These are phyloP conservation scores for cattle (Bos taurus) DNA, from an alignment of 2,113 vertebrate species.

Conservation along the genomic window DNA sequence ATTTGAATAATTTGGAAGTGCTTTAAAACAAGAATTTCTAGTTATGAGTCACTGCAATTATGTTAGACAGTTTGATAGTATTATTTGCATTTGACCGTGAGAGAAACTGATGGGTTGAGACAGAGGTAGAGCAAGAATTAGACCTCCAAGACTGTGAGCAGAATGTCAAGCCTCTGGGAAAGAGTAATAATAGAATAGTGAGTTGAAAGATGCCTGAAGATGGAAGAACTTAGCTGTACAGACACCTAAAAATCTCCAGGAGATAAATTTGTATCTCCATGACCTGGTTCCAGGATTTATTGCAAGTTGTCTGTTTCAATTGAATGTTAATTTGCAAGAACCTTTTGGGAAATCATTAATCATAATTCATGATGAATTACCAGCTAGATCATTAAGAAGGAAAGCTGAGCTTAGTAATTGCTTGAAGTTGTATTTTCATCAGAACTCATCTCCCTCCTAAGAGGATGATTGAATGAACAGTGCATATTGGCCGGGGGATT, in stretches of 20 bases:
- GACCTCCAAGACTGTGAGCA: not conserved
- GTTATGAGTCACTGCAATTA: not conserved
- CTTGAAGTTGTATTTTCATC: conserved; percentile 17
- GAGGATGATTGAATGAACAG: not conserved
- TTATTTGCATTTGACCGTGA: not conserved
- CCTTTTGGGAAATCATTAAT: conserved; percentile 26
- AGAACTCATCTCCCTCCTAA: not conserved
- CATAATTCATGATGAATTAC: not conserved
- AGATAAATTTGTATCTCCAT: not conserved
- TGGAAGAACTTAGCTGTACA: not conserved
- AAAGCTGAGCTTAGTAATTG: not conserved
- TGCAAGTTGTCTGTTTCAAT: conserved; percentile 15
- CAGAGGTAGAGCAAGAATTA: not conserved
- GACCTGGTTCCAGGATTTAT: not conserved
- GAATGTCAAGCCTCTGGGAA: not conserved
- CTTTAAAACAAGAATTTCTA: conserved; percentile 33
- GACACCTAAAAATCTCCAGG: not conserved
- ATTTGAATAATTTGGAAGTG: conserved; percentile 21
- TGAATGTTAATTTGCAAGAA: conserved; percentile 45
- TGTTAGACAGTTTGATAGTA: not conserved
- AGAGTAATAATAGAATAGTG: not conserved
- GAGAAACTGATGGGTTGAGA: not conserved
- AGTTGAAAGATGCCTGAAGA: not conserved
- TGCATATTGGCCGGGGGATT: not conserved
- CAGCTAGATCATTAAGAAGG: not conserved